phyloP scores from a whole-genome alignment of 2,888 invertebrate species.

The Drosophila mayaguana region DNA sequence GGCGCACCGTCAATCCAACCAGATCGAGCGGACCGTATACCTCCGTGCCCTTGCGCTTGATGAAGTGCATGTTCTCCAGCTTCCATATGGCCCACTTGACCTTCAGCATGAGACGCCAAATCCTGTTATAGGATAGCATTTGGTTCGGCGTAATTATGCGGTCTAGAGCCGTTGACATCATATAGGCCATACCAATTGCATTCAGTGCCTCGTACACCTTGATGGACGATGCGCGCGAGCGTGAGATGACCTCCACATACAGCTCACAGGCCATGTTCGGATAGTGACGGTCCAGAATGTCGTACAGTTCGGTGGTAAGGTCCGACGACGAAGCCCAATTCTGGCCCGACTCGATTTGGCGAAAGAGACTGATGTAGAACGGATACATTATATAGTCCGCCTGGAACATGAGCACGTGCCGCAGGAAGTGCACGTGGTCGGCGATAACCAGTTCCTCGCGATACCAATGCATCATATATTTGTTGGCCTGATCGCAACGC shows the following conservation, averaged over 20 bases:
- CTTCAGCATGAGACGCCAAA: constrained; percentile 86
- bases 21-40: constrained; percentile 78
- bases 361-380: constrained; percentile 86
- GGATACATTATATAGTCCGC: constrained; percentile 86
- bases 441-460: constrained; percentile 85
- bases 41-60: constrained; percentile 56
- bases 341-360: constrained; percentile 85
- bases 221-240: constrained; percentile 58
- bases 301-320: constrained; percentile 85
- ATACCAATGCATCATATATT: constrained; percentile 86
- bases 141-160: constrained; percentile 76
- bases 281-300: constrained; percentile 85
- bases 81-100: constrained; percentile 87
- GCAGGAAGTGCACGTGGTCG: constrained; percentile 85
- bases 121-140: constrained; percentile 81
- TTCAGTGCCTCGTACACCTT: constrained; percentile 82
- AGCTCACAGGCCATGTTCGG: constrained; percentile 77
- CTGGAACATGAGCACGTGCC: constrained; percentile 86
- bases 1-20: constrained; percentile 82
- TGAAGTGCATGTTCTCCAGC: constrained; percentile 85
- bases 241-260: constrained; percentile 73
- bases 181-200: constrained; percentile 75
- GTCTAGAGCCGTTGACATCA: constrained; percentile 72
- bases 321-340: constrained; percentile 85
- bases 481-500: constrained; percentile 84